phyloP scores from a whole-genome alignment of 2,888 invertebrate genomes.

The Erpobdella octoculata region DNA sequence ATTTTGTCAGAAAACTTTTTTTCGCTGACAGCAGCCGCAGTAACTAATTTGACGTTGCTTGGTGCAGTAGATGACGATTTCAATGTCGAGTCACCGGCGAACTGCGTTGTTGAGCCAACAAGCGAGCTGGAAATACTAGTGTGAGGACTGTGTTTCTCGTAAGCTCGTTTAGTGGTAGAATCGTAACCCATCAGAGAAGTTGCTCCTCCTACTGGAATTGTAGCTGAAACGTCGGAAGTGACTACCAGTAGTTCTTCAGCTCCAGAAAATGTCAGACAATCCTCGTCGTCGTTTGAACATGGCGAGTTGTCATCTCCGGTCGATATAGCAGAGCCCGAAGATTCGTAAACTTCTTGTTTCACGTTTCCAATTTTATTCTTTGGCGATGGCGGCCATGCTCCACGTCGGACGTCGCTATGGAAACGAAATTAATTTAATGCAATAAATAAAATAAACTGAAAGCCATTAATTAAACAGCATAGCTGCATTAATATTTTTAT shows the following conservation, averaged over 20 bases:
- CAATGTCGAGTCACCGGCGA: not conserved
- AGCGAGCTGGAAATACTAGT: not conserved
- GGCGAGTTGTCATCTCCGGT: not conserved
- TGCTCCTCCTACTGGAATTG: not conserved
- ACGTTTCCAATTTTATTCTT: not conserved
- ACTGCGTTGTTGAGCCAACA: not conserved
- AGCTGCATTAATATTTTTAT: too few relatives aligned
- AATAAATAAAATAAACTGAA: too few relatives aligned
- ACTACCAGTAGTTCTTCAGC: not conserved
- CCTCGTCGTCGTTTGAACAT: conserved; percentile 30
- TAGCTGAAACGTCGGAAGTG: not conserved
- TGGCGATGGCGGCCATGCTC: not conserved
- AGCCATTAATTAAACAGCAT: too few relatives aligned
- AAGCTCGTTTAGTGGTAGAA: not conserved
- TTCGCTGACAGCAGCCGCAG: not conserved
- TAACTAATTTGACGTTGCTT: not conserved
- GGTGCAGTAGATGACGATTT: not conserved
- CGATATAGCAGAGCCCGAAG: not conserved
- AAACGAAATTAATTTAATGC: not conserved
- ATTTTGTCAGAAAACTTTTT: not conserved
- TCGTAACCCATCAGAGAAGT: not conserved
- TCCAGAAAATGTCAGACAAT: conserved; percentile 24
- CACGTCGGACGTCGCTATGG: not conserved
- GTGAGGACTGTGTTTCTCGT: too few relatives aligned
- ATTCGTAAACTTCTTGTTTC: not conserved